Base-by-base conservation (phyloP, 2,888 invertebrate genomes). In the Eutolmus rufibarbis region DNA sequence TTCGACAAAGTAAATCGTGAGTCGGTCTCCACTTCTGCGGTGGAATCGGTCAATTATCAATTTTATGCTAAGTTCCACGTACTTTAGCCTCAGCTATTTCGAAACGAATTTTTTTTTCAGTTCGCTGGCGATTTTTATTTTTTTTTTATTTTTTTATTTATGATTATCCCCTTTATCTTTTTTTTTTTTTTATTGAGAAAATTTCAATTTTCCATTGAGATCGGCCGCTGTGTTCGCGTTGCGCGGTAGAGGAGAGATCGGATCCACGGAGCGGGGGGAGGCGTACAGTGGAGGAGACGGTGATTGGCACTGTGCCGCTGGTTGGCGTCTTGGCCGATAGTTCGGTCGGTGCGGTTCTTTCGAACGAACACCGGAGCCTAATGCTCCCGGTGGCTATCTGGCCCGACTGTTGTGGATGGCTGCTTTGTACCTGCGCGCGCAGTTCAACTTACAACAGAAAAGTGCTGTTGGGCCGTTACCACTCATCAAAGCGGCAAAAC, bases 401-500 rank as follows among this genome's bases (percentile, higher is more conserved):
- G 34, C 37, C n/a, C 12, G 78, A 46, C 79, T 79, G 46, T 46
- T 46, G 34, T 74, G 51, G 51, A 51, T 51, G n/a, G 43, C 19
- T 79, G 40, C 12, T 37, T 40, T 66, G 66, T 34, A 40, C 23
- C 34, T 66, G 81, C 46, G 56, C 66, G 66, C 66, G 19, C 82
- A 37, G 84, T 66, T 66, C 66, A 84, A 57, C 16, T 57, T 66
- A 66, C 23, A 28, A 46, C 28, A 66, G 57, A 37, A 40, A 66
- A 84, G 84, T 66, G 56, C 28, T 84, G 28, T 66, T 86, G 84
- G 74, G 82, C 66, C 74, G 85, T 86, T 86, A 77, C 87, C 78
- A 74, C 74, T 76, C 76, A 85, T 84, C 84, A 74, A 82, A 74
- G 56, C 74, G 74, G 66, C 84, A 56, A 84, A 87, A 87, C 87